These are phyloP conservation scores for Trachelipus rathkii DNA, from an alignment of 1,140 invertebrate species.

Conservation along the genomic window DNA sequence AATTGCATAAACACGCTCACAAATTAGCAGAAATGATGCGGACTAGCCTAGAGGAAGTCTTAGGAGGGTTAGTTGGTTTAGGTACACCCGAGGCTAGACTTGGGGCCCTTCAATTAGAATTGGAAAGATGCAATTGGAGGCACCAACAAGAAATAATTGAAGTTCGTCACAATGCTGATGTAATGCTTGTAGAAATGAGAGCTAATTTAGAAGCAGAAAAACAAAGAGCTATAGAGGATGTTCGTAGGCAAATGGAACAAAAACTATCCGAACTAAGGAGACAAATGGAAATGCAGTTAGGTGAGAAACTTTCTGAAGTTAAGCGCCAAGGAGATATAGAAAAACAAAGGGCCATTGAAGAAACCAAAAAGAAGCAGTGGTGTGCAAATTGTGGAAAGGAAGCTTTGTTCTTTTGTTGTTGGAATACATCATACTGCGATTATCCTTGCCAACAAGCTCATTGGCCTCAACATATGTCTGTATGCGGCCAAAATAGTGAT, in stretches of 20 bases:
- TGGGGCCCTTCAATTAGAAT: slow-evolving; percentile 58
- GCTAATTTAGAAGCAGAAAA: slow-evolving; percentile 63
- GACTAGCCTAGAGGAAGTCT: slow-evolving; percentile 58
- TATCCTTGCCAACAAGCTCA: slow-evolving; percentile 66
- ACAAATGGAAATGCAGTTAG: no score
- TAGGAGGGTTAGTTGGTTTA: slow-evolving; percentile 54
- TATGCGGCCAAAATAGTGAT: slow-evolving; percentile 51
- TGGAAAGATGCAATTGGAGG: slow-evolving; percentile 62
- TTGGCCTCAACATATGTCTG: slow-evolving; percentile 56
- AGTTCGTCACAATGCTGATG: slow-evolving; percentile 48
- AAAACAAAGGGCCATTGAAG: slow-evolving; percentile 63
- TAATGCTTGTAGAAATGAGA: slow-evolving; percentile 60
- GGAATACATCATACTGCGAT: slow-evolving; percentile 91
- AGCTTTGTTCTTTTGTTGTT: slow-evolving; percentile 87
- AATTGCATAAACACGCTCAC: slow-evolving; percentile 48
- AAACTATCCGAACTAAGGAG: no score
- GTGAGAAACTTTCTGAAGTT: no score
- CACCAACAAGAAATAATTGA: slow-evolving; percentile 56
- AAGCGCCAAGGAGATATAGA: no score
- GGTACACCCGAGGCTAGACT: slow-evolving; percentile 57
- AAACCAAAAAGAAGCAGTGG: slow-evolving; percentile 79
- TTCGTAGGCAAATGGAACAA: slow-evolving; percentile 61
- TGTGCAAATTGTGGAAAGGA: slow-evolving; percentile 79
- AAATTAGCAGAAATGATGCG: slow-evolving; percentile 57
- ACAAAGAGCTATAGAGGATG: slow-evolving; percentile 53